Percentiles rank a stretch among this genome's conserved stretches.
Conservation (phyloP, 2,113 vertebrate species). For the Nestor notabilis region DNA sequence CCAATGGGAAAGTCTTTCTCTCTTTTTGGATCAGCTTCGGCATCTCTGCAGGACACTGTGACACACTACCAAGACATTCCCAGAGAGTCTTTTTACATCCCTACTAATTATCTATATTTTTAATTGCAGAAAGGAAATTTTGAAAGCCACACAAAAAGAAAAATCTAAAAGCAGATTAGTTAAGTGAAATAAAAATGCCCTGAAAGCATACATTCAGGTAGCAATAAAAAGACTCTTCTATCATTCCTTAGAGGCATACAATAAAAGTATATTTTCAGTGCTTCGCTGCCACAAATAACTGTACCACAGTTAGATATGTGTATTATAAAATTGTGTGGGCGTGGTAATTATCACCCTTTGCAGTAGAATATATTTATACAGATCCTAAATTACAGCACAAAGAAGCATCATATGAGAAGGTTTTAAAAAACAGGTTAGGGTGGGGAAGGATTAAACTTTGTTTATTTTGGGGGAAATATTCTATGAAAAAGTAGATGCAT, state of each 20-base stretch:
- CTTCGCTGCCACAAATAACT: conserved; percentile 62
- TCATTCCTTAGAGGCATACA: neutral
- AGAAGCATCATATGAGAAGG: conserved; percentile 29
- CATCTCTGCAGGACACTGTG: neutral
- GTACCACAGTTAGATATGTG: conserved; percentile 66
- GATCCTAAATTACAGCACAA: conserved; percentile 64
- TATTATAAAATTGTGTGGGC: conserved; percentile 60
- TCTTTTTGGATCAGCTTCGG: neutral
- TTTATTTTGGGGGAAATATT: conserved; percentile 10
- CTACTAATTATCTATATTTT: conserved; percentile 32
- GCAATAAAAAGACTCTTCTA: conserved; percentile 27
- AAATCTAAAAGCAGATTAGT: conserved; percentile 19
- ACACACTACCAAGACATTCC: neutral
- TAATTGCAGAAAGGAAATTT: conserved; percentile 4
- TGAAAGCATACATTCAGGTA: conserved; percentile 42
- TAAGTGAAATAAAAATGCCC: conserved; percentile 18
- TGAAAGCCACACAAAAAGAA: neutral
- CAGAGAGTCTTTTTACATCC: neutral
- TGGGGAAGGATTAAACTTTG: neutral
- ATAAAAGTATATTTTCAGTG: conserved; percentile 62
- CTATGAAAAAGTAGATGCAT: neutral
- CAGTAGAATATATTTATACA: conserved; percentile 70
- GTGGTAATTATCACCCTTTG: conserved; percentile 71
- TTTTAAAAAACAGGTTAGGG: neutral
- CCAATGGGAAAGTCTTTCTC: neutral